Conservation (phyloP, 2,113 vertebrate species). For the Toxotes jaculatrix region DNA sequence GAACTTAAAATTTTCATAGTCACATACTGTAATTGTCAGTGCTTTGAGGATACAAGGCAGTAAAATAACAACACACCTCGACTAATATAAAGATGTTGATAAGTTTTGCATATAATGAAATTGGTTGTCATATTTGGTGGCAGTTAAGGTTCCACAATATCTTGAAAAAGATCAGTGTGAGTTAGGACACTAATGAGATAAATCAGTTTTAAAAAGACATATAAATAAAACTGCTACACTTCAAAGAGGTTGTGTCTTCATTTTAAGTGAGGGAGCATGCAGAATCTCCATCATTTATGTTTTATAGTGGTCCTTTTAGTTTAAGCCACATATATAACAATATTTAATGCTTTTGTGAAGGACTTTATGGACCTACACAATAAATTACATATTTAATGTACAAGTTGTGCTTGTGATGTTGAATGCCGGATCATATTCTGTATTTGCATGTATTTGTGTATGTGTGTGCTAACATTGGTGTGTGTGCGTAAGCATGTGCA, state of each 20-base stretch:
- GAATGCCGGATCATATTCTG: neutral
- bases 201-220: neutral
- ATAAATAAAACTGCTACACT: neutral
- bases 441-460: neutral
- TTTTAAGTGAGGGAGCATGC: neutral
- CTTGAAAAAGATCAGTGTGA: neutral
- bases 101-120: too few species aligned
- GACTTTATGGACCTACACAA: neutral
- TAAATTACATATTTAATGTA: conserved; percentile 2
- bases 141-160: neutral
- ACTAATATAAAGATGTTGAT: neutral
- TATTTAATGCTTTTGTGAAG: neutral
- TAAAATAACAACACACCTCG: neutral
- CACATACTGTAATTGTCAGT: neutral
- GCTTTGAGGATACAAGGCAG: neutral
- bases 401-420: neutral
- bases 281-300: conserved; percentile 8
- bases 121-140: neutral
- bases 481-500: neutral
- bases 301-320: conserved; percentile 15
- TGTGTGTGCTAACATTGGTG: neutral
- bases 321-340: neutral
- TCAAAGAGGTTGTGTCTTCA: too few species aligned
- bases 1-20: neutral
- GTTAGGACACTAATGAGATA: neutral